Evolutionary conservation across 2,113 vertebrate species (phyloP).

Genomic region (Gymnogyps californianus): DNA sequence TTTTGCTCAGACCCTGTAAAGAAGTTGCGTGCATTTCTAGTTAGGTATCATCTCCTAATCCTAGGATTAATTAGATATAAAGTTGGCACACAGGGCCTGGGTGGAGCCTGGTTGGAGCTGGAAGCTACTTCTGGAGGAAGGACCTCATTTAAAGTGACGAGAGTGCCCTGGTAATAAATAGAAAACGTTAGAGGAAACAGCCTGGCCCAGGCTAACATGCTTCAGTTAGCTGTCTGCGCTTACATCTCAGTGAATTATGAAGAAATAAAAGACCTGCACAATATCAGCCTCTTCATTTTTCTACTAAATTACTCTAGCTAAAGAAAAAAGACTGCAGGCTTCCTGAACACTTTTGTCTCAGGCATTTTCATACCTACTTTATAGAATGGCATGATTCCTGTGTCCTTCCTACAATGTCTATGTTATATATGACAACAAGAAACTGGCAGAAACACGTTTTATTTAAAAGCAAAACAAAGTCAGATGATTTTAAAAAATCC

Average conservation of each 20-base stretch:
- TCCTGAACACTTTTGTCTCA: not conserved
- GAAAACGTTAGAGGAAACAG: not conserved
- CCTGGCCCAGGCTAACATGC: not conserved
- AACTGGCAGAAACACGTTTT: not conserved
- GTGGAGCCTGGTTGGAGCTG: not conserved
- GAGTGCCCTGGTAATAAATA: not conserved
- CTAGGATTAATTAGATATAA: not conserved
- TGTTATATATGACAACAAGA: not conserved
- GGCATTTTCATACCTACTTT: not conserved
- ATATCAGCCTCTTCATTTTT: not conserved
- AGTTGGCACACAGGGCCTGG: not conserved
- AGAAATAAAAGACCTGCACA: not conserved
- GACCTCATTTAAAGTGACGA: not conserved
- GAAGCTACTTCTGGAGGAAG: not conserved
- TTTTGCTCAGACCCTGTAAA: not conserved
- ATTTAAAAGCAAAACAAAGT: not conserved
- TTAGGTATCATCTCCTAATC: not conserved
- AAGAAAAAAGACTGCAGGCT: not conserved
- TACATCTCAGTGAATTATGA: not conserved
- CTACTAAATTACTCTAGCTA: not conserved
- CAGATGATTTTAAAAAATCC: not conserved
- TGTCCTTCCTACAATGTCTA: not conserved
- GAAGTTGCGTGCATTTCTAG: not conserved
- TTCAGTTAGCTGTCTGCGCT: not conserved
- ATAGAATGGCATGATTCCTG: not conserved